Conservation (phyloP, 2,113 vertebrate species). For the Leuciscus idus region DNA sequence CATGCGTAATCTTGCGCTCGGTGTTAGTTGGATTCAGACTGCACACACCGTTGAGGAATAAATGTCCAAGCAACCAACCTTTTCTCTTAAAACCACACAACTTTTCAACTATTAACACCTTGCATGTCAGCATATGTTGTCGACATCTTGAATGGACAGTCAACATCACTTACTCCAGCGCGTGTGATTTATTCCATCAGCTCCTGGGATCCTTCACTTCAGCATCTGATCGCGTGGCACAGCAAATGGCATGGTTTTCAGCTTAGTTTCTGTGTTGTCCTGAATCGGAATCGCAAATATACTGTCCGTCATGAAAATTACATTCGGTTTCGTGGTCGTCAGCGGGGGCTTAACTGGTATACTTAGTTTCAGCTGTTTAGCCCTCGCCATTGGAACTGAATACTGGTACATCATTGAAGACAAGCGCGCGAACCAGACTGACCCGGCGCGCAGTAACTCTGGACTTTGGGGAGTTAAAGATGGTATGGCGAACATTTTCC, state of each 20-base stretch:
- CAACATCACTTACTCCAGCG: background rate
- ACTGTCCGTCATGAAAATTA: slow-evolving; percentile 57
- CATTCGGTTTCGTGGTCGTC: slow-evolving; percentile 70
- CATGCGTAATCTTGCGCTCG: slow-evolving; percentile 26
- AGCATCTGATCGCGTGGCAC: background rate
- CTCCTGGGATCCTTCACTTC: background rate
- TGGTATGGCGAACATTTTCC: slow-evolving; percentile 58
- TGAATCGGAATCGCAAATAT: background rate
- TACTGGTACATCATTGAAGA: slow-evolving; percentile 80
- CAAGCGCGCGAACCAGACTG: slow-evolving; percentile 62
- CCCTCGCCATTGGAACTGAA: slow-evolving; percentile 73
- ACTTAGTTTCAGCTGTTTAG: slow-evolving; percentile 76
- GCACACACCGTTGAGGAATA: background rate
- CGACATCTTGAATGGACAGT: background rate
- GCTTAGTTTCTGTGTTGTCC: background rate
- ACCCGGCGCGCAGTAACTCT: slow-evolving; percentile 62
- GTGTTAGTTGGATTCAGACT: background rate
- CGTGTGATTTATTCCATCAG: background rate
- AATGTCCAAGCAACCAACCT: background rate
- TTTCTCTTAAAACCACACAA: background rate
- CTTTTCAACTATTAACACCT: background rate
- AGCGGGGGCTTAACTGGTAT: slow-evolving; percentile 71
- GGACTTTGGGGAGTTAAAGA: slow-evolving; percentile 74
- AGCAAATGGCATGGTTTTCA: background rate
- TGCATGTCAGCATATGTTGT: background rate